These are phyloP conservation scores for Mungos mungo DNA, from an alignment of 2,113 vertebrate species.

Conservation along the genomic window DNA sequence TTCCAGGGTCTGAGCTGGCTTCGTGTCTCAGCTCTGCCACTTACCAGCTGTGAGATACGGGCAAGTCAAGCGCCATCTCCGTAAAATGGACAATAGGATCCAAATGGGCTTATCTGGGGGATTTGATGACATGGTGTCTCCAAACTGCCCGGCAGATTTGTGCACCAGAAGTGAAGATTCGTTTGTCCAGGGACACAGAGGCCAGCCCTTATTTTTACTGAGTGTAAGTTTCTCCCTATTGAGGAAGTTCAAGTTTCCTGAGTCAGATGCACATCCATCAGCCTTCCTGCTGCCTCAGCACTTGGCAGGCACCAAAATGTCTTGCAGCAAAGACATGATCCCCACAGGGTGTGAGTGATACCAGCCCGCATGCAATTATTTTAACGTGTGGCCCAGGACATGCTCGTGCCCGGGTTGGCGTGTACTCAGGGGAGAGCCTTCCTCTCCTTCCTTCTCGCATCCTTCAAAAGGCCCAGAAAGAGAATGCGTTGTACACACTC, in stretches of 20 bases:
- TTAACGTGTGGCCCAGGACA: constrained; percentile 61
- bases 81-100: not conserved
- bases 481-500: not conserved
- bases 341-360: constrained; percentile 13
- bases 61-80: not conserved
- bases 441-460: not conserved
- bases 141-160: not conserved
- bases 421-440: constrained; percentile 21
- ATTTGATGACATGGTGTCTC: not conserved
- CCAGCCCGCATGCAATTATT: not conserved
- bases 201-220: not conserved
- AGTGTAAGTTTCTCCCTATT: not conserved
- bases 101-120: not conserved
- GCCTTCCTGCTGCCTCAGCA: constrained; percentile 49
- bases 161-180: not conserved
- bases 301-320: not conserved
- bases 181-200: not conserved
- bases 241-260: not conserved
- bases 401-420: constrained; percentile 13
- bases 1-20: not conserved
- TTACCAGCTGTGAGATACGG: not conserved
- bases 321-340: not conserved
- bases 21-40: not conserved
- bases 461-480: constrained; percentile 50
- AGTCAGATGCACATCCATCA: not conserved